Conservation (phyloP, 2,113 vertebrate genomes). For the Elephas maximus region DNA sequence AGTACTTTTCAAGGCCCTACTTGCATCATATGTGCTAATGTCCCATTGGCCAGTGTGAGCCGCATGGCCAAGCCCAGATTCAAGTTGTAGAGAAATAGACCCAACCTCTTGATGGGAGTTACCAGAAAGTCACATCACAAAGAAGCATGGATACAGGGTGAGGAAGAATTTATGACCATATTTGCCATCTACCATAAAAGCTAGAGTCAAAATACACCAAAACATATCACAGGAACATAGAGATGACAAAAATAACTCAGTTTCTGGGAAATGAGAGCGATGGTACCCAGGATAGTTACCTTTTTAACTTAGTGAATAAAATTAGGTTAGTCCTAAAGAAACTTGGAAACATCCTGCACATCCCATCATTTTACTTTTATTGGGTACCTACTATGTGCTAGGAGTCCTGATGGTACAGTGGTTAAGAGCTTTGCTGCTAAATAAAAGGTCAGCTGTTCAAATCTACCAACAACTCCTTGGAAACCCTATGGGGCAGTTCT, state of each 20-base stretch:
- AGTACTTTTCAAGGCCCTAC: neutral
- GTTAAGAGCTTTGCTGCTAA: too few species aligned
- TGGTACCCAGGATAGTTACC: neutral
- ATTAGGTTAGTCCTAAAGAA: neutral
- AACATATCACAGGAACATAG: neutral
- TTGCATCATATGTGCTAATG: neutral
- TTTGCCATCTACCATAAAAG: neutral
- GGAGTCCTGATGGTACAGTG: too few species aligned
- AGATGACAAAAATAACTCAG: constrained; percentile 19
- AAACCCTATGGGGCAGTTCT: too few species aligned
- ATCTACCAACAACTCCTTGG: too few species aligned
- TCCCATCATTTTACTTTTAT: neutral
- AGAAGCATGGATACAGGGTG: neutral
- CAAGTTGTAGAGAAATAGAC: neutral
- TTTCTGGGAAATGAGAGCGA: neutral
- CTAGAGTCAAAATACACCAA: neutral
- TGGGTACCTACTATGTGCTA: neutral
- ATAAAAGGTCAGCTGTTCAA: too few species aligned
- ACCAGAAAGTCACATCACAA: neutral
- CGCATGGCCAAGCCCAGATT: neutral
- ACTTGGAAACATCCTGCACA: neutral
- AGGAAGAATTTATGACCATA: constrained; percentile 5
- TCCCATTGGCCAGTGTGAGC: neutral
- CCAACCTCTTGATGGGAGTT: too few species aligned
- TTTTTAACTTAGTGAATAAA: constrained; percentile 49